phyloP scores from a whole-genome alignment of 2,113 vertebrate genomes.

The Labrus mixtus region DNA sequence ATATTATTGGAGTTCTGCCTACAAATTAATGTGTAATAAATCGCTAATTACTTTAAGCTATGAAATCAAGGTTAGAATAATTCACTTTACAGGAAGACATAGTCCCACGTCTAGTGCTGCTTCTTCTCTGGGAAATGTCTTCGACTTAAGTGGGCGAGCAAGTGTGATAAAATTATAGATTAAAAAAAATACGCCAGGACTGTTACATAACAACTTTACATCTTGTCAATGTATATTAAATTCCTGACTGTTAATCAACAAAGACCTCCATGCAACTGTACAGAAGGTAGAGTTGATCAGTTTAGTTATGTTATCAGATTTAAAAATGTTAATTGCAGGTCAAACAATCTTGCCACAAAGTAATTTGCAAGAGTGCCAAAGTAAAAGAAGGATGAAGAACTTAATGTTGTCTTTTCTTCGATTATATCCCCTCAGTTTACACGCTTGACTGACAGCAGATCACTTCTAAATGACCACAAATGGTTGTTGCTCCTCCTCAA shows the following conservation, averaged over 20 bases:
- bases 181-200: not conserved
- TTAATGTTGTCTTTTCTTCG: conserved; percentile 15
- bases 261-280: not conserved
- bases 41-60: no score
- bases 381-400: not conserved
- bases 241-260: not conserved
- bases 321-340: not conserved
- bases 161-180: not conserved
- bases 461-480: conserved; percentile 59
- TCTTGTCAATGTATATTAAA: not conserved
- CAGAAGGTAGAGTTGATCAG: not conserved
- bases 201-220: not conserved
- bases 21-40: no score
- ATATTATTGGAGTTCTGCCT: no score
- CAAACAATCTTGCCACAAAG: not conserved
- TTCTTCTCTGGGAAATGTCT: not conserved
- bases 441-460: conserved; percentile 46
- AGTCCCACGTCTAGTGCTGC: not conserved
- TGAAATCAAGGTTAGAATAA: not conserved
- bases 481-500: not conserved
- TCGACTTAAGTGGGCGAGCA: not conserved
- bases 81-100: not conserved
- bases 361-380: not conserved
- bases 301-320: not conserved
- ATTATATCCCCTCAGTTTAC: conserved; percentile 13